Evolutionary conservation across 1,140 invertebrate genomes (phyloP).

Genomic region (Drosophila kanapiae): DNA sequence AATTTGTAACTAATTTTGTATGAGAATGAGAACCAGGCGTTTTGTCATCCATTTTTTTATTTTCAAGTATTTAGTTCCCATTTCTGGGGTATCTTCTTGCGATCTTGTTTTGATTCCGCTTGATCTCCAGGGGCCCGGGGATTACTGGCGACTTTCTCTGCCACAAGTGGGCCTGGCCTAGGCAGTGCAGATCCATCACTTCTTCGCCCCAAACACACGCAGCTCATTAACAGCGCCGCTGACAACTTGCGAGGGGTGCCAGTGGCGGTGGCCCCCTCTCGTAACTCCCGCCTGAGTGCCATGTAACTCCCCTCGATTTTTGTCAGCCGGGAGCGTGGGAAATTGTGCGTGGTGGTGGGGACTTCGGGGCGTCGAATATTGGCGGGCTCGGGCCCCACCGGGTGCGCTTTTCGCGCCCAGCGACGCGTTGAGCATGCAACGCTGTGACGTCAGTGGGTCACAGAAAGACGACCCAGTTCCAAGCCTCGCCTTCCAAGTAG

Average conservation of each 20-base stretch:
- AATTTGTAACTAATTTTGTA: too few species aligned
- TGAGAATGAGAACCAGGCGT: too few species aligned
- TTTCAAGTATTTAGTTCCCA: not conserved
- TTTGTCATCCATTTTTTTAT: not conserved
- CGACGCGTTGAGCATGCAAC: conserved; percentile 26
- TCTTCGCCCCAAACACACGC: conserved; percentile 18
- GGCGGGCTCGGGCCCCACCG: conserved; percentile 52
- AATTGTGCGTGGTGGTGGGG: conserved; percentile 33
- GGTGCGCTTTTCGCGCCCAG: conserved; percentile 34
- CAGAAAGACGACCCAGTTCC: not conserved
- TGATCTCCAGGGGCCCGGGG: conserved; percentile 7
- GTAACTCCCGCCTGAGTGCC: not conserved
- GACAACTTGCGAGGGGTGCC: conserved; percentile 55
- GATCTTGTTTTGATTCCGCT: conserved; percentile 9
- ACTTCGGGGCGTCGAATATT: conserved; percentile 26
- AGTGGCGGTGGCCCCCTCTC: not conserved
- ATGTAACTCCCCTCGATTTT: conserved; percentile 17
- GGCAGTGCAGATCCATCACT: conserved; percentile 16
- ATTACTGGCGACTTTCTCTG: conserved; percentile 5
- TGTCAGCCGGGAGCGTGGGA: conserved; percentile 59
- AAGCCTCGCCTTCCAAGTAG: not conserved
- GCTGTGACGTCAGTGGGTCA: conserved; percentile 30
- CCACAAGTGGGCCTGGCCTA: conserved; percentile 18
- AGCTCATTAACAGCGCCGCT: conserved; percentile 65
- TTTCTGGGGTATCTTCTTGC: not conserved